Evolutionary conservation across 2,888 invertebrate species (phyloP).

Genomic region (Hirtodrosophila histrioides): DNA sequence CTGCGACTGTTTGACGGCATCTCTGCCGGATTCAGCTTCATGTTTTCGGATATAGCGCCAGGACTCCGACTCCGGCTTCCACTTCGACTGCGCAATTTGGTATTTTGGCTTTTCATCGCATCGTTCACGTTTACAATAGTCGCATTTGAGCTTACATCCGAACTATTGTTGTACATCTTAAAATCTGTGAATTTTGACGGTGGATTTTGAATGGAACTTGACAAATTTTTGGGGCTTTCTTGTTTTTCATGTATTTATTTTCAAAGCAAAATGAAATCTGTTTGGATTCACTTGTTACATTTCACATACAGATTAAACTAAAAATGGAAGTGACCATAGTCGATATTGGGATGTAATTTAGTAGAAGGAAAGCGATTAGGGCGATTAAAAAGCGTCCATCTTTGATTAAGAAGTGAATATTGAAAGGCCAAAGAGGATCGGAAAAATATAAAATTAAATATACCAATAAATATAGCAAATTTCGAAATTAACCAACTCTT

Average conservation of each 20-base stretch:
- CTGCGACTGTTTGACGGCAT: conserved; percentile 51
- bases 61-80: conserved; percentile 36
- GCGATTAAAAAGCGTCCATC: too few species aligned
- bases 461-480: too few species aligned
- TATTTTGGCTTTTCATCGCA: not conserved
- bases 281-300: not conserved
- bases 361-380: too few species aligned
- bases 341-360: not conserved
- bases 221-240: conserved; percentile 14
- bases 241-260: conserved; percentile 3
- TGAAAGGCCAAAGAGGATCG: too few species aligned
- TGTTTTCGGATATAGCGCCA: not conserved
- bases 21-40: conserved; percentile 42
- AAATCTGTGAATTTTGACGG: conserved; percentile 33
- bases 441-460: too few species aligned
- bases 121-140: conserved; percentile 17
- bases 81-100: conserved; percentile 10
- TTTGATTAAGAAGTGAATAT: too few species aligned
- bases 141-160: conserved; percentile 32
- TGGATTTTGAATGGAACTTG: conserved; percentile 24
- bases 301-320: not conserved
- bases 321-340: too few species aligned
- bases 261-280: conserved; percentile 18
- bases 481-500: too few species aligned
- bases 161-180: conserved; percentile 31